phyloP scores from a whole-genome alignment of 92 coral and sea anemone species.

The Parazoanthus swiftii region DNA sequence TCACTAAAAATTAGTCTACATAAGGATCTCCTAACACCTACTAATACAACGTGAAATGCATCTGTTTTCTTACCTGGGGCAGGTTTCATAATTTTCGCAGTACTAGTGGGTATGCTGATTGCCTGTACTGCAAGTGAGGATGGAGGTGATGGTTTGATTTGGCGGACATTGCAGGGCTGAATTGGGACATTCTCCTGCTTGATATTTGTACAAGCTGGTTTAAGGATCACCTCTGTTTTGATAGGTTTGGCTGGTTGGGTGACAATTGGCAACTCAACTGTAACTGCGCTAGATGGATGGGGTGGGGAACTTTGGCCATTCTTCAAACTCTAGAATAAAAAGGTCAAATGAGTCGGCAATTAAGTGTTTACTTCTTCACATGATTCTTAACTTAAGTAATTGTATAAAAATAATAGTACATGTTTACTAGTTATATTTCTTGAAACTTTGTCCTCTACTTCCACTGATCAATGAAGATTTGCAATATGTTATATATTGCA shows the following conservation, averaged over 20 bases:
- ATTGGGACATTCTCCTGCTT: constrained; percentile 69
- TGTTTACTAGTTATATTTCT: neutral
- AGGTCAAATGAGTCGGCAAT: neutral
- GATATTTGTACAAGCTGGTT: constrained; percentile 55
- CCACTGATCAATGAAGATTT: too few relatives aligned
- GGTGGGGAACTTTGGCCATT: constrained; percentile 81
- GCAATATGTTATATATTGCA: too few relatives aligned
- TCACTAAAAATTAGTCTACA: constrained; percentile 49
- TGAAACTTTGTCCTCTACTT: too few relatives aligned
- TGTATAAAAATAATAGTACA: neutral
- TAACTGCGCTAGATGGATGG: constrained; percentile 55
- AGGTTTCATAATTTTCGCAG: constrained; percentile 30
- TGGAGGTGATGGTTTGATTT: constrained; percentile 59
- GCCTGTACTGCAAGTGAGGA: constrained; percentile 45
- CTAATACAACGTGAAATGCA: too few relatives aligned
- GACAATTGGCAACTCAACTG: constrained; percentile 52
- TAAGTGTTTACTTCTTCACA: neutral
- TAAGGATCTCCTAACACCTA: too few relatives aligned
- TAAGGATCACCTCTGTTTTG: constrained; percentile 67
- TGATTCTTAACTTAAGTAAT: too few relatives aligned
- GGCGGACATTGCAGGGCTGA: constrained; percentile 73
- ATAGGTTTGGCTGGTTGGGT: constrained; percentile 44
- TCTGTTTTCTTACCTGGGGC: constrained; percentile 27
- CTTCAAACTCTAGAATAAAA: constrained; percentile 50
- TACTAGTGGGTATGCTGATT: constrained; percentile 35